phyloP scores from a whole-genome alignment of 2,888 invertebrate species.

The Clunio marinus region DNA sequence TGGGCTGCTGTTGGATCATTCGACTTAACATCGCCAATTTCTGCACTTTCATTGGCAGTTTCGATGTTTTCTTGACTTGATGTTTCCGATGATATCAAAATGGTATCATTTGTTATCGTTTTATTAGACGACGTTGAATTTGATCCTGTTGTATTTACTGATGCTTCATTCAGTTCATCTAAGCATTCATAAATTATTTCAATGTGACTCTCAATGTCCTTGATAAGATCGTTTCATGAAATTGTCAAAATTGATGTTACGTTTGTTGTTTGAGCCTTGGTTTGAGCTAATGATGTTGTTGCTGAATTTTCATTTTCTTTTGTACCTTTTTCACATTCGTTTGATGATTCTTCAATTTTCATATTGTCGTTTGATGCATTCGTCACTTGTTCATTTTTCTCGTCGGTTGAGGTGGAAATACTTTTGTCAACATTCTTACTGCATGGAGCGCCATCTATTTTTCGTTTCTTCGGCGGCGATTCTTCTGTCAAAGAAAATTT shows the following conservation, averaged over 20 bases:
- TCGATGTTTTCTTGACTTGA: not conserved
- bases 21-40: not conserved
- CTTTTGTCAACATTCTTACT: not conserved
- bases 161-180: slow-evolving; percentile 16
- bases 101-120: not conserved
- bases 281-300: not conserved
- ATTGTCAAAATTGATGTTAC: not conserved
- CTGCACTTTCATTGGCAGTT: not conserved
- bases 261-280: not conserved
- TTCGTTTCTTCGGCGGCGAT: slow-evolving; percentile 41
- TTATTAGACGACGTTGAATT: not conserved
- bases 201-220: slow-evolving; percentile 37
- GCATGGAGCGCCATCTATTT: slow-evolving; percentile 19
- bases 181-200: slow-evolving; percentile 37
- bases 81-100: not conserved
- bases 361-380: not conserved
- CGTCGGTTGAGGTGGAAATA: not conserved
- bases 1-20: not conserved
- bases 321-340: not conserved
- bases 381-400: not conserved
- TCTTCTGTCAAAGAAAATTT: slow-evolving; percentile 36
- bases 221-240: slow-evolving; percentile 25
- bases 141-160: not conserved
- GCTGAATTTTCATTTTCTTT: not conserved
- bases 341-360: not conserved